phyloP scores from a whole-genome alignment of 2,797 vertebrate species.

The Tolypeutes matacus region DNA sequence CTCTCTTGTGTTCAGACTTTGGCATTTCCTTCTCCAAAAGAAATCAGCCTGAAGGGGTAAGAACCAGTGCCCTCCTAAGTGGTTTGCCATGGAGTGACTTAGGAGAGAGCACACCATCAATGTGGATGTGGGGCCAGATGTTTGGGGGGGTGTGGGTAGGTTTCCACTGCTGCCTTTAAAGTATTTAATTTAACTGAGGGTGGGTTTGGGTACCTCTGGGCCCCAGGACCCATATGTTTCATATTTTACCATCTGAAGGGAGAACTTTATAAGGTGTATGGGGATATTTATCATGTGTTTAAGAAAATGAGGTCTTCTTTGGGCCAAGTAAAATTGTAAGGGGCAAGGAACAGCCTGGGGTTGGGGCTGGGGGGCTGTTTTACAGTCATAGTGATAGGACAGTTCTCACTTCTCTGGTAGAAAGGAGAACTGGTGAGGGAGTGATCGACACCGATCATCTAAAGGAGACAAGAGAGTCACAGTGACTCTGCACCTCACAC shows the following conservation, averaged over 20 bases:
- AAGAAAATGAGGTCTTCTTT: background rate
- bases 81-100: background rate
- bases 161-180: background rate
- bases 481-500: background rate
- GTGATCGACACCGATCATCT: background rate
- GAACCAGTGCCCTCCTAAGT: accelerated
- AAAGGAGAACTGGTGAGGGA: background rate
- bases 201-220: background rate
- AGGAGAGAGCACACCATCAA: background rate
- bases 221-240: background rate
- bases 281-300: background rate
- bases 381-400: no score
- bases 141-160: background rate
- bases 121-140: background rate
- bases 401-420: background rate
- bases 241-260: background rate
- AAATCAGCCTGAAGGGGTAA: background rate
- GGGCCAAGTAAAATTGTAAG: background rate
- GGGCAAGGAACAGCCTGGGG: background rate
- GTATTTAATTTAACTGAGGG: background rate
- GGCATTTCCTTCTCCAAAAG: background rate
- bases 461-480: background rate
- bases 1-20: background rate
- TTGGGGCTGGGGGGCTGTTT: background rate
- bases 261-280: background rate